Evolutionary conservation across 2,797 vertebrate genomes (phyloP).

Genomic region (Knipowitschia caucasica): DNA sequence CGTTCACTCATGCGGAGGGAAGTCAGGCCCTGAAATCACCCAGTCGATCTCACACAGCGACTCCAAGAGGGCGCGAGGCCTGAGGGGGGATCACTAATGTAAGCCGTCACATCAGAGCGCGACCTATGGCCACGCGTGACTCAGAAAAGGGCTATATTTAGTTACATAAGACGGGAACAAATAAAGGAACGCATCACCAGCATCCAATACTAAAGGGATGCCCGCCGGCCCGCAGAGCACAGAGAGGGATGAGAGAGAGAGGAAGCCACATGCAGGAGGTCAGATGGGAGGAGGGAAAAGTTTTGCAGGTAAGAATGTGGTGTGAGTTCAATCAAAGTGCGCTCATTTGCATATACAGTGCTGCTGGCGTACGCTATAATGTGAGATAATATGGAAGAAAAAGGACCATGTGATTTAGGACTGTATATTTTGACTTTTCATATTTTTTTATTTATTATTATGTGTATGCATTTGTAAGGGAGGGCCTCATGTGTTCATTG

Average conservation of each 20-base stretch:
- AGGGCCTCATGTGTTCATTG: too few relatives aligned
- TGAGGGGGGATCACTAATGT: slow-evolving; percentile 62
- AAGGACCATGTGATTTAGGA: too few relatives aligned
- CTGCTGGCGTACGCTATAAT: neutral
- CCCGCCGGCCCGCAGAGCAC: slow-evolving; percentile 52
- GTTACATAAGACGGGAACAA: slow-evolving; percentile 51
- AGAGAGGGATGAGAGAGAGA: slow-evolving; percentile 46
- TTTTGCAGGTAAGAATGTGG: slow-evolving; percentile 9
- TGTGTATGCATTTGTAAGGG: too few relatives aligned
- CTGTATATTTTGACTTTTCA: too few relatives aligned
- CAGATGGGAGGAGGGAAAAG: slow-evolving; percentile 39
- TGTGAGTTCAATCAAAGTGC: neutral
- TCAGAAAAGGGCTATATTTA: slow-evolving; percentile 63
- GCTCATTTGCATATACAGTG: neutral
- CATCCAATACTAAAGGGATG: slow-evolving; percentile 57
- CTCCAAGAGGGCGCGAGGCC: slow-evolving; percentile 52
- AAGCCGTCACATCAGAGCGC: slow-evolving; percentile 56
- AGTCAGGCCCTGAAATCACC: slow-evolving; percentile 19
- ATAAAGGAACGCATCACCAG: slow-evolving; percentile 48
- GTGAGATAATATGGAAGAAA: neutral
- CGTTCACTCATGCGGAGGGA: slow-evolving; percentile 49
- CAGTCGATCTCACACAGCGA: slow-evolving; percentile 40
- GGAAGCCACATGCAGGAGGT: slow-evolving; percentile 30
- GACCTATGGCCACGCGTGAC: slow-evolving; percentile 65
- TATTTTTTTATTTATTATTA: too few relatives aligned